These are phyloP conservation scores for Taxidea taxus DNA, from an alignment of 2,113 vertebrate species.

Conservation along the genomic window DNA sequence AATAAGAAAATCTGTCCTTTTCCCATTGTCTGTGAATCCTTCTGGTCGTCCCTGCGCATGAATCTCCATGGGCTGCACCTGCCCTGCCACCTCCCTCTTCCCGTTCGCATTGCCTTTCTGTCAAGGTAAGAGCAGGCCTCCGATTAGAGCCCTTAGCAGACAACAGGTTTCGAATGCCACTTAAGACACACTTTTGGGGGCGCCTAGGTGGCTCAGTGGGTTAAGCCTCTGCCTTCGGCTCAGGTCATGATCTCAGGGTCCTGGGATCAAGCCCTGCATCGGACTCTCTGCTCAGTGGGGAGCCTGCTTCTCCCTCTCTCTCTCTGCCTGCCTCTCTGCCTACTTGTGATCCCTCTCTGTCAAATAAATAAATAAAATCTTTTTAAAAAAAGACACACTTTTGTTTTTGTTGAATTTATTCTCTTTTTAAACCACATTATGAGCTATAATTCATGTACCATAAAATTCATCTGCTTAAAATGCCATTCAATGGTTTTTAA, in stretches of 20 bases:
- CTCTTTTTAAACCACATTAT: background rate
- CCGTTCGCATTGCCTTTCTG: rapidly evolving
- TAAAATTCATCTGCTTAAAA: background rate
- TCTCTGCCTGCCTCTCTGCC: too few relatives aligned
- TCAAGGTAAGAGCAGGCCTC: rapidly evolving
- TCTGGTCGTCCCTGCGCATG: background rate
- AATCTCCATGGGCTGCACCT: rapidly evolving
- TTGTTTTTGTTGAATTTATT: background rate
- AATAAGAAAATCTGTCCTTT: background rate
- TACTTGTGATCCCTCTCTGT: too few relatives aligned
- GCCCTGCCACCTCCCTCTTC: rapidly evolving
- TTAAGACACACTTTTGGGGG: background rate
- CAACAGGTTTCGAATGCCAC: background rate
- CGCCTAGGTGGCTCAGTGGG: too few relatives aligned
- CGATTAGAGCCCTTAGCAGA: background rate
- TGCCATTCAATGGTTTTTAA: background rate
- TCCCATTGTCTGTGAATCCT: background rate
- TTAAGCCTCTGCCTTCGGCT: too few relatives aligned
- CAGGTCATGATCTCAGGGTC: too few relatives aligned
- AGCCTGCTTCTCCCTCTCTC: too few relatives aligned
- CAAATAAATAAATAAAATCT: too few relatives aligned
- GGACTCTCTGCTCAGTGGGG: too few relatives aligned
- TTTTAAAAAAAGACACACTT: background rate
- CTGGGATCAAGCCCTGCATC: too few relatives aligned
- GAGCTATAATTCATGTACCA: background rate